Percentiles rank a stretch among this genome's conserved stretches.
Evolutionary conservation across 2,113 vertebrate genomes (phyloP).

Genomic region (Tiliqua scincoides): DNA sequence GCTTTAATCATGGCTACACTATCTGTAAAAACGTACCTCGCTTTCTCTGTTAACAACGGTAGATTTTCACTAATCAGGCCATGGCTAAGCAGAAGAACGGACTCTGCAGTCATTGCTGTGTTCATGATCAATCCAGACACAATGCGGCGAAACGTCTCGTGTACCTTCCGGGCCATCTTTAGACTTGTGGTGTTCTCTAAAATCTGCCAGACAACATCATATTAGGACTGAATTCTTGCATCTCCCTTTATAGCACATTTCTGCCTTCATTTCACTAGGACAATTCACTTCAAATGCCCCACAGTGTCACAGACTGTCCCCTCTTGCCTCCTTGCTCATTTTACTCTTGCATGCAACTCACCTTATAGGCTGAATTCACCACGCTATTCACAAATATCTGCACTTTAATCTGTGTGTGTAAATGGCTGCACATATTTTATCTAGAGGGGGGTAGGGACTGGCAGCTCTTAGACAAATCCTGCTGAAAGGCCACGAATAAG

Average conservation of each 20-base stretch:
- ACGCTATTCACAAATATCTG: not conserved
- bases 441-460: no score
- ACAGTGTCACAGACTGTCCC: not conserved
- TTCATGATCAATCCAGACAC: conserved; percentile 89
- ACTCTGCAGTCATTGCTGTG: conserved; percentile 81
- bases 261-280: not conserved
- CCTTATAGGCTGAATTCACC: not conserved
- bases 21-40: conserved; percentile 80
- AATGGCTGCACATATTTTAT: no score
- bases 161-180: conserved; percentile 89
- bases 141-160: conserved; percentile 85
- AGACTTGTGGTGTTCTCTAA: conserved; percentile 88
- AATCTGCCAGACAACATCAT: conserved; percentile 74
- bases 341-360: not conserved
- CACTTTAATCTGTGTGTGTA: not conserved
- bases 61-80: conserved; percentile 94
- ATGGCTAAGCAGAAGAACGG: conserved; percentile 90
- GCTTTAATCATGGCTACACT: not conserved
- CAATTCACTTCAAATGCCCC: not conserved
- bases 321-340: not conserved
- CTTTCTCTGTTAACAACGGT: conserved; percentile 89
- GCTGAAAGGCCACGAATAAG: not conserved
- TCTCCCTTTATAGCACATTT: not conserved
- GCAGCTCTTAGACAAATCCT: not conserved
- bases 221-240: not conserved